Evolutionary conservation across 1,140 invertebrate genomes (phyloP).

Genomic region (Zaprionus gabonicus): DNA sequence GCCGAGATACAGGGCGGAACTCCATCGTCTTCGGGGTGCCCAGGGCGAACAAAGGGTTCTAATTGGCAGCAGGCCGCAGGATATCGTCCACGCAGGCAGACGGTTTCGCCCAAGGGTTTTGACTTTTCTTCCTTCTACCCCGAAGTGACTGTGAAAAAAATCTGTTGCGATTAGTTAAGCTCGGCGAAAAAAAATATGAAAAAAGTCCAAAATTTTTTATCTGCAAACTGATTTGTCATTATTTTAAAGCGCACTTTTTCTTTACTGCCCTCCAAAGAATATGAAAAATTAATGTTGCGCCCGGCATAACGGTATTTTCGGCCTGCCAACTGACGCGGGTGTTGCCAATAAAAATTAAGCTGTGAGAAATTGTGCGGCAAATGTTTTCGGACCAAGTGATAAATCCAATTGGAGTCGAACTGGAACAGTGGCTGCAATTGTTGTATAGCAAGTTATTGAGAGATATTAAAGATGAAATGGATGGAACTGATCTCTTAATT

Average conservation of each 20-base stretch:
- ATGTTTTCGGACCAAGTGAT: slow-evolving; percentile 6
- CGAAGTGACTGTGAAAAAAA: slow-evolving; percentile 68
- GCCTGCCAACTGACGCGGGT: slow-evolving; percentile 28
- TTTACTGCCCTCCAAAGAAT: slow-evolving; percentile 36
- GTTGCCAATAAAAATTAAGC: slow-evolving; percentile 37
- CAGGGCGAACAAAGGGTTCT: slow-evolving; percentile 77
- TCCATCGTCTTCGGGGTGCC: slow-evolving; percentile 49
- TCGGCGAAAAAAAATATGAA: slow-evolving; percentile 43
- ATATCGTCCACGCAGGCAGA: slow-evolving; percentile 64
- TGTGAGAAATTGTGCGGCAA: slow-evolving; percentile 22
- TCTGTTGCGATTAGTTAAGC: slow-evolving; percentile 84
- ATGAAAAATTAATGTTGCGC: slow-evolving; percentile 59
- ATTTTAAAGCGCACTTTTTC: slow-evolving; percentile 66
- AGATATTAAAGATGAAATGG: neutral
- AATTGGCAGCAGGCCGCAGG: slow-evolving; percentile 76
- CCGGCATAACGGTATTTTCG: slow-evolving; percentile 10
- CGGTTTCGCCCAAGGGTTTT: slow-evolving; percentile 65
- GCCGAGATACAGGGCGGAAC: slow-evolving; percentile 24
- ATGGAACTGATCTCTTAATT: neutral
- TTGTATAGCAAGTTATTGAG: neutral
- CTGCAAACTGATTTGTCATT: slow-evolving; percentile 84
- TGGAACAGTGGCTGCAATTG: slow-evolving; percentile 1
- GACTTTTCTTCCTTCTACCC: slow-evolving; percentile 21
- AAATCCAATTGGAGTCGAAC: neutral
- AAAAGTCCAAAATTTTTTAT: slow-evolving; percentile 51